A percentile compares a stretch with the other conserved stretches of the same genome.
Evolutionary conservation across 2,113 vertebrate species (phyloP).

Genomic region (Tachysurus vachellii): DNA sequence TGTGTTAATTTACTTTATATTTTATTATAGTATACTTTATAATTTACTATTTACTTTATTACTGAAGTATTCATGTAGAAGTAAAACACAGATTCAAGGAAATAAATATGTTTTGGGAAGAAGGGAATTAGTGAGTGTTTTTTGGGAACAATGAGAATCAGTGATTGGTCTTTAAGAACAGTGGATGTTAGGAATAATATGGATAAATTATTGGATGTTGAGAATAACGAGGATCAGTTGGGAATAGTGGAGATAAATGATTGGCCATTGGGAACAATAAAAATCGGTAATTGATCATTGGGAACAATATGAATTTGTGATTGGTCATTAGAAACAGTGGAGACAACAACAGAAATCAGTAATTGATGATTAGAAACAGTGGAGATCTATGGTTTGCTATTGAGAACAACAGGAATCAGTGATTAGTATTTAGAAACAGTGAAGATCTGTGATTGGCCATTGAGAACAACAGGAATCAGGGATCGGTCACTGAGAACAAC

Average conservation of each 20-base stretch:
- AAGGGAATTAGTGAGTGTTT: background rate
- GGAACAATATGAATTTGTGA: background rate
- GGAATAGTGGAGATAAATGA: background rate
- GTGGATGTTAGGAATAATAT: background rate
- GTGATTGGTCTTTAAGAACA: background rate
- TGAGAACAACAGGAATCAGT: background rate
- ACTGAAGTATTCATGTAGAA: background rate
- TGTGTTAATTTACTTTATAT: too few relatives aligned
- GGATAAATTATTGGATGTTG: background rate
- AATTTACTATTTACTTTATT: too few relatives aligned
- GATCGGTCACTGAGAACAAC: background rate
- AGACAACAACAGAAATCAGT: too few relatives aligned
- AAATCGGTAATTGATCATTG: background rate
- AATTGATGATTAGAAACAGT: too few relatives aligned
- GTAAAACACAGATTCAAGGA: background rate
- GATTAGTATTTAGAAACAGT: background rate
- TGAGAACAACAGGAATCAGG: background rate
- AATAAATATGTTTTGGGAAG: background rate
- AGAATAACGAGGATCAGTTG: background rate
- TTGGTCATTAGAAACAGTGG: background rate
- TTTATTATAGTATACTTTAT: background rate
- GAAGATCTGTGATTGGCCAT: background rate
- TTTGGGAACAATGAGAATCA: background rate
- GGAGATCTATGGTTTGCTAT: background rate
- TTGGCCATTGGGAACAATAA: background rate